Base-by-base conservation (phyloP, 1,140 invertebrate species). In the Sycobia sp. region DNA sequence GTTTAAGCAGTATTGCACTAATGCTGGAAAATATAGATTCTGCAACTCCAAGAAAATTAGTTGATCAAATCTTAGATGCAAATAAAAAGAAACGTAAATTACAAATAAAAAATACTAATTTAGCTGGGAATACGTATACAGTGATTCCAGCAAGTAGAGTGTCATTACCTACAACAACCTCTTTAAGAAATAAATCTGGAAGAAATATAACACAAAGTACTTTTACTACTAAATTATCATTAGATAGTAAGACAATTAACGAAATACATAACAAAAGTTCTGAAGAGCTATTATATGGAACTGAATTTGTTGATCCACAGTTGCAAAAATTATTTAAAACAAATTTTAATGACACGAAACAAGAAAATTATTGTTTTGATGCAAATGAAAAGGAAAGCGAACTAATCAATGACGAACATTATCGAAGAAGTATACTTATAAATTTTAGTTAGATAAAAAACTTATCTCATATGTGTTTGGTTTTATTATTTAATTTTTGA, bases 1-100 rank as follows among this genome's bases (percentile, higher is more conserved):
- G 77, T 71, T 59, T 81, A 10, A 78, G 69, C n/a, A 74, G 68
- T 51, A 82, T 82, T 41, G 76, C 73, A 29, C 67, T 73, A 60
- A 71, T 72, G 36, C 56, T 82, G 14, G 66, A 80, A 59, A 58
- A 73, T 16, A 68, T 69, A 4, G 70, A 73, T 11, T 71, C 69
- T 34, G 57, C 61, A 22, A 76, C 74, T 14, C 79, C 80, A 7
- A 61, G 76, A 25, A 67, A 66, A 65, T 63, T 82, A 10, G 75
- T 82, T 0, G 79, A 82, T 65, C 64, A 78, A 53, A 50, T 82
- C 18, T 58, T 82, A 11, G 70, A 74, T 58, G 69, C 74, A 13
- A 74, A 77, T 23, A 78, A 76, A 25, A 73, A 75, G 32, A 73
- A 68, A 25, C 38, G 32, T n/a, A 73, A 69, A 46, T 4, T 7